Percentiles rank a stretch among this genome's conserved stretches.
These are phyloP conservation scores for Cerastoderma edule DNA, from an alignment of 2,888 invertebrate genomes.

Conservation along the genomic window DNA sequence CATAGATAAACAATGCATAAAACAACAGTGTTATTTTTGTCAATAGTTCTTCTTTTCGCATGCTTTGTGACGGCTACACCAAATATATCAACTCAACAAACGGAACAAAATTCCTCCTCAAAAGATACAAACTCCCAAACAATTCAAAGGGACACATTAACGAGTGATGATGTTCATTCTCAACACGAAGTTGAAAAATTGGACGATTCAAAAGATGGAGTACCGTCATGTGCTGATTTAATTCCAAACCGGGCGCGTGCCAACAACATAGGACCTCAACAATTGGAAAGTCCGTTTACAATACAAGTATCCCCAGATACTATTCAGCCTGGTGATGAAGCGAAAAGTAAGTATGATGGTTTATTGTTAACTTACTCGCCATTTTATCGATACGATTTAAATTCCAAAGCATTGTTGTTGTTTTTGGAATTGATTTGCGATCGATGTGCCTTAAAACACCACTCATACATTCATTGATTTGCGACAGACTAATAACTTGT, in stretches of 20 bases:
- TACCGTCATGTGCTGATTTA: background rate
- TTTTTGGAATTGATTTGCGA: too few relatives aligned
- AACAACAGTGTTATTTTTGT: background rate
- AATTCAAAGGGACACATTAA: background rate
- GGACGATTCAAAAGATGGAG: background rate
- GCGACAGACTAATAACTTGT: too few relatives aligned
- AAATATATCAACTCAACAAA: background rate
- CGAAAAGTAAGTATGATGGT: conserved; percentile 20
- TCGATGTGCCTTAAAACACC: too few relatives aligned
- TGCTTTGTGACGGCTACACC: conserved; percentile 2
- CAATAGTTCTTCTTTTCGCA: background rate
- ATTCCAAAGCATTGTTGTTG: too few relatives aligned
- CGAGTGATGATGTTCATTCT: conserved; percentile 1
- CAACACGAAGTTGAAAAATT: background rate
- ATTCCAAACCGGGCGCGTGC: background rate
- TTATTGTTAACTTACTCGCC: too few relatives aligned
- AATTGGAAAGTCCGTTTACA: conserved; percentile 29
- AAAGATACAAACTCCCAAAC: background rate
- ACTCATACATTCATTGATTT: too few relatives aligned
- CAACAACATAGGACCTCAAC: conserved; percentile 28
- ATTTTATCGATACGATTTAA: too few relatives aligned
- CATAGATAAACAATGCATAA: too few relatives aligned
- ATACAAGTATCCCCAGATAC: conserved; percentile 24
- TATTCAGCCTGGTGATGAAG: conserved; percentile 4
- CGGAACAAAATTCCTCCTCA: background rate